phyloP scores from a whole-genome alignment of 1,140 invertebrate genomes.

The Drosophila orena region DNA sequence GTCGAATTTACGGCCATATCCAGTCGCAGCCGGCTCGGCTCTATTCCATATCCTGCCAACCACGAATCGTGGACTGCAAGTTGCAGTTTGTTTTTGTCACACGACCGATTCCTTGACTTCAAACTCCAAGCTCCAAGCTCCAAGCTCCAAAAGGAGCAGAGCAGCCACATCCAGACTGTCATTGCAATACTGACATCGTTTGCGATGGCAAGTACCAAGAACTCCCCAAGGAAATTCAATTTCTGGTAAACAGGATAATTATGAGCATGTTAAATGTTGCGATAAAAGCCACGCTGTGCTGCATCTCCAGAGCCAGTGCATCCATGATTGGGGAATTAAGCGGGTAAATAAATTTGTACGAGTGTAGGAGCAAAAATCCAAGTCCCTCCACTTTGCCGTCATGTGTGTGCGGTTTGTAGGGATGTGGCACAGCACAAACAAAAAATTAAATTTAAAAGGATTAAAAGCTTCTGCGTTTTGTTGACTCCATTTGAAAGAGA shows the following conservation, averaged over 20 bases:
- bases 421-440: constrained; percentile 11
- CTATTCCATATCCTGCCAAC: constrained; percentile 12
- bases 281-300: constrained; percentile 82
- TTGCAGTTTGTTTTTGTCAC: constrained; percentile 60
- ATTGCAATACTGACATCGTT: constrained; percentile 56
- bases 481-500: constrained; percentile 39
- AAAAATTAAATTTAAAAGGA: constrained; percentile 77
- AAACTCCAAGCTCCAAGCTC: constrained; percentile 1
- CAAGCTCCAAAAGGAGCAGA: constrained; percentile 2
- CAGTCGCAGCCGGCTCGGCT: constrained; percentile 29
- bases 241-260: constrained; percentile 84
- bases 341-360: constrained; percentile 65
- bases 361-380: constrained; percentile 24
- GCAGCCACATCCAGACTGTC: constrained; percentile 23
- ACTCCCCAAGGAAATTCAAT: constrained; percentile 79
- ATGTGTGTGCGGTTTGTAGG: constrained; percentile 48
- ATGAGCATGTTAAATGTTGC: constrained; percentile 84
- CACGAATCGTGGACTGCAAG: constrained; percentile 27
- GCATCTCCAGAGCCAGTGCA: constrained; percentile 58
- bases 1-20: constrained; percentile 71
- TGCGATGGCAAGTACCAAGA: constrained; percentile 49
- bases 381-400: constrained; percentile 8
- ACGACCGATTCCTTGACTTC: constrained; percentile 24
- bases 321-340: constrained; percentile 80
- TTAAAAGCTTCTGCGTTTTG: constrained; percentile 64